Conservation (phyloP, 2,888 invertebrate genomes). For the Synanthedon myopaeformis region DNA sequence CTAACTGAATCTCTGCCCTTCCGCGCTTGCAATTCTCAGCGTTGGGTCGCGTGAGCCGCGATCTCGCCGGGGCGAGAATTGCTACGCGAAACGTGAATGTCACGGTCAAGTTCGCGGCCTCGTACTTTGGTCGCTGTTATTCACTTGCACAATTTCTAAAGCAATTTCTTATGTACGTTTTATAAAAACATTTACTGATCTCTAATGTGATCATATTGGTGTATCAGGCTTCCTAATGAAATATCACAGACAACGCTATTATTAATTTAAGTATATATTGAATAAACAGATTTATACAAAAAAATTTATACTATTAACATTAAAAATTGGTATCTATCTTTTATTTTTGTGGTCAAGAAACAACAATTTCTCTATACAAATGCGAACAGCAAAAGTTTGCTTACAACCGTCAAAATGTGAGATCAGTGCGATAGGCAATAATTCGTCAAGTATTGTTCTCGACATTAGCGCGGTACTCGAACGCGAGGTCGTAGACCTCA, state of each 20-base stretch:
- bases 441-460: conserved; percentile 57
- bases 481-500: conserved; percentile 35
- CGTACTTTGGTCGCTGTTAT: conserved; percentile 2
- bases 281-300: not conserved
- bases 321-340: conserved; percentile 5
- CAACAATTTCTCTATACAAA: conserved; percentile 13
- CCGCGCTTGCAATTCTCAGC: too few relatives aligned
- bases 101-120: conserved; percentile 60
- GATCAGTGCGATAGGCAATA: conserved; percentile 29
- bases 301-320: not conserved
- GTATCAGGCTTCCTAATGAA: too few relatives aligned
- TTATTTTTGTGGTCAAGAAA: conserved; percentile 12
- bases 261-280: too few relatives aligned
- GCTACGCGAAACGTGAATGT: conserved; percentile 25
- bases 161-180: too few relatives aligned
- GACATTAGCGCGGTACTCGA: conserved; percentile 38
- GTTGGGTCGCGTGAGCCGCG: not conserved
- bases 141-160: too few relatives aligned
- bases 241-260: too few relatives aligned
- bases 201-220: too few relatives aligned
- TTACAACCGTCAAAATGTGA: conserved; percentile 26
- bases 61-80: conserved; percentile 18
- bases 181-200: too few relatives aligned
- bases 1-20: too few relatives aligned
- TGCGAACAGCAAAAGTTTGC: conserved; percentile 17